Base-by-base conservation (phyloP, 2,797 vertebrate genomes). In the Miichthys miiuy region DNA sequence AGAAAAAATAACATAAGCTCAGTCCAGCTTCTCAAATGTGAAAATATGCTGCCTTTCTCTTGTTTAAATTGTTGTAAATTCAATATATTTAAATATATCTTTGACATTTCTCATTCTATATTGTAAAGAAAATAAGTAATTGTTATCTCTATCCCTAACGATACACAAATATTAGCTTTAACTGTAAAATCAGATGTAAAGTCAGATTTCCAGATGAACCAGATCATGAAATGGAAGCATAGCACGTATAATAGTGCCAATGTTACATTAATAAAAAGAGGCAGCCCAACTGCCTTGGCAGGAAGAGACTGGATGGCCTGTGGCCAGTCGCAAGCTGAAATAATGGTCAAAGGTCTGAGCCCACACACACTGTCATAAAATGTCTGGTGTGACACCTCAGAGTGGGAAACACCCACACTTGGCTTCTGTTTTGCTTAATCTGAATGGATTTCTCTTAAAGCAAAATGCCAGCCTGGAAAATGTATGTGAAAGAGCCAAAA, bases 391-490 rank as follows among this genome's bases (percentile, higher is more conserved):
- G 88, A 82, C 86, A 80, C 76, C 66, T 87, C 64, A 44, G 68
- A 82, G 79, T 74, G 62, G 74, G 86, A 83, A 74, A 88, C 87
- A 78, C 87, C 88, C 84, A 89, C 88, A 70, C 78, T 83, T 88
- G 77, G 73, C 74, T 72, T 51, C 77, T 80, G 78, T 75, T 85
- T 77, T 87, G 76, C 77, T 74, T 91, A 90, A 93, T 93, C 83
- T 90, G 81, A 92, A 87, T 84, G 80, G 86, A 90, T 90, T 91
- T 89, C 52, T 87, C 82, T 89, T 68, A 87, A 86, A 89, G 77
- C 72, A 79, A 85, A 89, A 85, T 27, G 46, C 56, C 84, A 74
- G 81, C 55, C 56, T 79, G 68, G 52, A 90, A 87, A 90, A 88
- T 77, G 64, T 82, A 82, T 85, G 74, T 25, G 77, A 73, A 72